These are phyloP conservation scores for Meliscaeva auricollis DNA, from an alignment of 2,888 invertebrate genomes.

Conservation along the genomic window DNA sequence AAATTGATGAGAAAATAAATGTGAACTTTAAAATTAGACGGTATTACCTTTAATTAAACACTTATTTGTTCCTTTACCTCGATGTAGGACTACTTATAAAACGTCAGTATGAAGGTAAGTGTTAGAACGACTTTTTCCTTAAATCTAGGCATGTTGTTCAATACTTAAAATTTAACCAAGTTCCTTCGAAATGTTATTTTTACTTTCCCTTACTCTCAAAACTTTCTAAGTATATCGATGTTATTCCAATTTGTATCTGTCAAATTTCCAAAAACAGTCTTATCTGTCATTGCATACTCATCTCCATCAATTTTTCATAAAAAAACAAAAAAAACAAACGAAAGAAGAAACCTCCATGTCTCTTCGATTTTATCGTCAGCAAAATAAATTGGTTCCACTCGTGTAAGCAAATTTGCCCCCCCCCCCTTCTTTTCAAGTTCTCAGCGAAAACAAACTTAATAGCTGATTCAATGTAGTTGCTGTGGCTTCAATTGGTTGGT, in stretches of 20 bases:
- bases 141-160: too few relatives aligned
- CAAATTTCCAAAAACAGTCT: neutral
- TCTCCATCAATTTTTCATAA: conserved; percentile 3
- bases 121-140: too few relatives aligned
- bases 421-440: neutral
- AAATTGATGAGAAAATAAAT: too few relatives aligned
- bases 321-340: neutral
- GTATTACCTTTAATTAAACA: too few relatives aligned
- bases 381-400: conserved; percentile 54
- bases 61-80: too few relatives aligned
- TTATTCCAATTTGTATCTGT: neutral
- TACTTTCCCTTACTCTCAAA: too few relatives aligned
- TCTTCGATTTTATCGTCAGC: conserved; percentile 39
- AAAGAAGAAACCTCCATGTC: neutral
- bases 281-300: conserved; percentile 5
- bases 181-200: too few relatives aligned
- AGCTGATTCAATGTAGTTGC: conserved; percentile 72
- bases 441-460: conserved; percentile 50
- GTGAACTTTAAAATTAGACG: too few relatives aligned
- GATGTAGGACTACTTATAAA: too few relatives aligned
- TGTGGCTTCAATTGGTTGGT: conserved; percentile 55
- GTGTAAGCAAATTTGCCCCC: conserved; percentile 47
- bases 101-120: too few relatives aligned
- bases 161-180: too few relatives aligned
- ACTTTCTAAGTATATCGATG: neutral